Percentiles rank a stretch among this genome's conserved stretches.
These are phyloP conservation scores for Corythornis madagascariensis DNA, from an alignment of 2,113 vertebrate genomes.

Conservation along the genomic window DNA sequence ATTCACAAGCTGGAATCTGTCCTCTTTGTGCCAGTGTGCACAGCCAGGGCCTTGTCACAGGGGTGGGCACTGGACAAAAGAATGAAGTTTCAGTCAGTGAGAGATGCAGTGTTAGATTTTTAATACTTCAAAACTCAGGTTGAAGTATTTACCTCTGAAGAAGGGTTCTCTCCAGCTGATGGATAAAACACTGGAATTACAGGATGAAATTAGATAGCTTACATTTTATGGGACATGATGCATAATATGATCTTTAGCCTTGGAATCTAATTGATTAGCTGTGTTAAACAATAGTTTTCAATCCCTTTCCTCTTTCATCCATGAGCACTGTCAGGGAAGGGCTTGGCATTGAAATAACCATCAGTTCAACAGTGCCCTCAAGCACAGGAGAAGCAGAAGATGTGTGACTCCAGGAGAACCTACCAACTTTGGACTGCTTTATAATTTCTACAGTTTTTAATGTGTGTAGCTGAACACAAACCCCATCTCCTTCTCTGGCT, in stretches of 20 bases:
- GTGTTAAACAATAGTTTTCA: conserved; percentile 38
- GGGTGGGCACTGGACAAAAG: background rate
- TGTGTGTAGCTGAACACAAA: conserved; percentile 51
- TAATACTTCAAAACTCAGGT: background rate
- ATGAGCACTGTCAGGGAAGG: conserved; percentile 85
- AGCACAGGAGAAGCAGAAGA: conserved; percentile 80
- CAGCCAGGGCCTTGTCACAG: background rate
- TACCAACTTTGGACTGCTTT: conserved; percentile 32
- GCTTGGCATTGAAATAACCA: conserved; percentile 84
- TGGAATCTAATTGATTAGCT: background rate
- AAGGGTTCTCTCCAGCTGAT: background rate
- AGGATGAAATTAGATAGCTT: background rate
- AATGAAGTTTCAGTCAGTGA: background rate
- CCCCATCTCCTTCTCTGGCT: conserved; percentile 37
- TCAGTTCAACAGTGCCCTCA: conserved; percentile 87
- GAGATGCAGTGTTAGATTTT: background rate
- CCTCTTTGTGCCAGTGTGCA: background rate
- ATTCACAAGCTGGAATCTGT: background rate
- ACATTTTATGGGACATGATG: background rate
- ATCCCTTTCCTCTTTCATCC: conserved; percentile 44
- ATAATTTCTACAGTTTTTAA: conserved; percentile 65
- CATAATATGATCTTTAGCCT: background rate
- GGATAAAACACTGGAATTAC: background rate
- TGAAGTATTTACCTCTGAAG: background rate
- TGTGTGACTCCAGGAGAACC: conserved; percentile 17